Evolutionary conservation across 2,888 invertebrate species (phyloP).

Genomic region (Polietes domitor): DNA sequence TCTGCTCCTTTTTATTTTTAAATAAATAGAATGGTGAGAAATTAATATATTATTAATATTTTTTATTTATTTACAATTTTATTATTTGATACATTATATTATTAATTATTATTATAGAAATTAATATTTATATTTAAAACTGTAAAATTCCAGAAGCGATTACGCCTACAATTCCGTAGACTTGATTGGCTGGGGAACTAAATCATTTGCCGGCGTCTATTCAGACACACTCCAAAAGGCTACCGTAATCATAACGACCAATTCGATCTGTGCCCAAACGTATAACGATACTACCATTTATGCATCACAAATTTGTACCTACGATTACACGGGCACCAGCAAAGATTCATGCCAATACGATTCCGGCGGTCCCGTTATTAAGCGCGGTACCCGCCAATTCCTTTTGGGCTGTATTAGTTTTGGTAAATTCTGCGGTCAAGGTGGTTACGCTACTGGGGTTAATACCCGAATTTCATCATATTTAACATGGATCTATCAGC

Average conservation of each 20-base stretch:
- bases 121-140: no score
- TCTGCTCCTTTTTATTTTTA: no score
- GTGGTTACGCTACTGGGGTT: constrained; percentile 79
- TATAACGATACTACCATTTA: constrained; percentile 68
- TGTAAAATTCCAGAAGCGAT: constrained; percentile 50
- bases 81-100: no score
- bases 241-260: constrained; percentile 75
- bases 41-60: neutral
- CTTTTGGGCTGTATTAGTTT: constrained; percentile 82
- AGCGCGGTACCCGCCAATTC: constrained; percentile 79
- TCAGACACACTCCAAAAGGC: constrained; percentile 81
- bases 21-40: no score
- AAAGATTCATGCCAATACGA: constrained; percentile 82
- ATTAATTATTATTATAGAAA: no score
- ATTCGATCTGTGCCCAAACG: constrained; percentile 67
- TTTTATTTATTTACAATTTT: neutral
- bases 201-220: constrained; percentile 80
- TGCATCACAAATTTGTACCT: constrained; percentile 73
- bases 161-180: constrained; percentile 71
- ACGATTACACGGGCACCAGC: constrained; percentile 69
- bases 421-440: constrained; percentile 82
- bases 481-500: constrained; percentile 82
- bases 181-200: constrained; percentile 82
- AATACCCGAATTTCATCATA: constrained; percentile 83
- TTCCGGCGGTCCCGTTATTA: constrained; percentile 82